Evolutionary conservation across 2,888 invertebrate genomes (phyloP).

Genomic region (Aphidoletes aphidimyza): DNA sequence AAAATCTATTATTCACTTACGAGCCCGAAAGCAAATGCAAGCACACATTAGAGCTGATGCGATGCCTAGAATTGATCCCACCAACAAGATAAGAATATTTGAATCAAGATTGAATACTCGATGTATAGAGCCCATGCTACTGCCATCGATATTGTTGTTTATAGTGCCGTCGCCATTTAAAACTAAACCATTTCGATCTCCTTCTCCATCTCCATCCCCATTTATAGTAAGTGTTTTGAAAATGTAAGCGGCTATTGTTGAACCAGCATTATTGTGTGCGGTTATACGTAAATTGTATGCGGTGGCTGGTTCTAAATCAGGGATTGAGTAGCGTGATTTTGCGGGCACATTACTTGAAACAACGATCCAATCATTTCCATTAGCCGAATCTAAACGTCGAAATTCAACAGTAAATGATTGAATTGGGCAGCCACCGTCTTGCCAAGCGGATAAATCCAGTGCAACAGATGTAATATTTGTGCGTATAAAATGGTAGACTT

Average conservation of each 20-base stretch:
- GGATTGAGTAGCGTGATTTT: constrained; percentile 64
- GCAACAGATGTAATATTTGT: constrained; percentile 81
- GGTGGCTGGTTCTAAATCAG: constrained; percentile 68
- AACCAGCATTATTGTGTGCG: constrained; percentile 74
- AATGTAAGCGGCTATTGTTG: constrained; percentile 70
- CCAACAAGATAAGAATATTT: not conserved
- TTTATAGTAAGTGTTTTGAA: constrained; percentile 68
- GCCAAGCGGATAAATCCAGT: constrained; percentile 82
- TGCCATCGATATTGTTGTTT: constrained; percentile 58
- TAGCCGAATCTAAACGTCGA: constrained; percentile 61
- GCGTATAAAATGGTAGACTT: constrained; percentile 76
- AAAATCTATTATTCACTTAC: constrained; percentile 63
- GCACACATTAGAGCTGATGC: constrained; percentile 69
- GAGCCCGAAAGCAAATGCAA: constrained; percentile 70
- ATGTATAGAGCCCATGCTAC: not conserved
- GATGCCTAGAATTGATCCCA: constrained; percentile 62
- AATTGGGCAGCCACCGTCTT: constrained; percentile 83
- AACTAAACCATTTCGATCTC: not conserved
- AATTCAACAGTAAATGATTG: constrained; percentile 72
- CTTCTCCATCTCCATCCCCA: constrained; percentile 53
- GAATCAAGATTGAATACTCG: constrained; percentile 16
- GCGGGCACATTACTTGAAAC: constrained; percentile 69
- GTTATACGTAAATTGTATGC: constrained; percentile 70
- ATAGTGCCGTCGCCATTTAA: not conserved
- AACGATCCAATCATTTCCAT: constrained; percentile 65